Conservation (phyloP, 1,140 invertebrate species). For the Battus philenor region DNA sequence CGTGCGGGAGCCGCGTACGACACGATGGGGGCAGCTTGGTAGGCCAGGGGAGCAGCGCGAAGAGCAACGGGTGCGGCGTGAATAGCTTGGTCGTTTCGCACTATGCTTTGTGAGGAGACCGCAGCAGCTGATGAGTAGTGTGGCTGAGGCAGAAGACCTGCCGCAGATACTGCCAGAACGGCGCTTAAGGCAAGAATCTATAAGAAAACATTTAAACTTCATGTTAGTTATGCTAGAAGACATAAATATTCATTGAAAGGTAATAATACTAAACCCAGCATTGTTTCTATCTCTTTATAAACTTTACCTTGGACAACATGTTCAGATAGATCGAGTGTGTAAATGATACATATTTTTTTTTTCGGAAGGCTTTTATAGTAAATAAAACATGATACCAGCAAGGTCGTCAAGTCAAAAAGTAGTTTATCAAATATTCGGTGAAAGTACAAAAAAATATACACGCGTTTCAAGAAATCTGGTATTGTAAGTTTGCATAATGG, state of each 20-base stretch:
- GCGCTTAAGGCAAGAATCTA: conserved; percentile 45
- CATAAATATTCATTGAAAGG: too few species aligned
- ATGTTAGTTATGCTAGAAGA: too few species aligned
- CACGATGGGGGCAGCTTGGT: conserved; percentile 29
- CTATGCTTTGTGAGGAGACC: conserved; percentile 58
- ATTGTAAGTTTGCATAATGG: too few species aligned
- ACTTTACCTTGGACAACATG: conserved; percentile 36
- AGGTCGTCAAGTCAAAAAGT: conserved; percentile 9
- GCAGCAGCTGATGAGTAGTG: conserved; percentile 46
- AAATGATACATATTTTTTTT: conserved; percentile 12
- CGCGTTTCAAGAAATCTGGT: too few species aligned
- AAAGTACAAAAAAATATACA: too few species aligned
- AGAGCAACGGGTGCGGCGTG: conserved; percentile 29
- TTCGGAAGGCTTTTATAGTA: conserved; percentile 11
- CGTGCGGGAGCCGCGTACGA: conserved; percentile 29
- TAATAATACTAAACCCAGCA: too few species aligned
- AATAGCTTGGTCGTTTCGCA: conserved; percentile 48
- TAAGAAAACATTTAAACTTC: conserved; percentile 18
- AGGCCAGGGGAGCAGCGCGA: conserved; percentile 30
- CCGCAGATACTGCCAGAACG: conserved; percentile 38
- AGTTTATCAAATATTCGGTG: too few species aligned
- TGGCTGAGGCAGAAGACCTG: conserved; percentile 39
- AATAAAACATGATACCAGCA: background rate
- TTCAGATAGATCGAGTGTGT: conserved; percentile 17
- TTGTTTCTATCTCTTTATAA: background rate